Percentiles rank a stretch among this genome's conserved stretches.
phyloP scores from a whole-genome alignment of 2,888 invertebrate species.

The Pherbina coryleti region DNA sequence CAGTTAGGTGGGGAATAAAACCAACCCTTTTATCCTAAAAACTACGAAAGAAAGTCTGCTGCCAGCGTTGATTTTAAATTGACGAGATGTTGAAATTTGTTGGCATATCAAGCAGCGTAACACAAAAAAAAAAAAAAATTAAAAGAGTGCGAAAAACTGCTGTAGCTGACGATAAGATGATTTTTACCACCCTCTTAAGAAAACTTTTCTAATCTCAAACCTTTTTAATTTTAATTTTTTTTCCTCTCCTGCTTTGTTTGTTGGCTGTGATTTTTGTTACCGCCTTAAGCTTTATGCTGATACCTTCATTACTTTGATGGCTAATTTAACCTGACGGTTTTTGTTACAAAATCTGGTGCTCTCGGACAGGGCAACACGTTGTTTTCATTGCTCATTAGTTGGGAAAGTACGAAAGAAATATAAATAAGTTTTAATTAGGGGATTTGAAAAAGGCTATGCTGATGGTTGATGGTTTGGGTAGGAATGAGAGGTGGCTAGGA shows the following conservation, averaged over 20 bases:
- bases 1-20: background rate
- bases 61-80: conserved; percentile 30
- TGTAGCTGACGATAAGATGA: background rate
- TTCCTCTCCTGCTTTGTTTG: background rate
- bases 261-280: conserved; percentile 47
- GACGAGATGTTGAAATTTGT: conserved; percentile 20
- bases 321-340: conserved; percentile 64
- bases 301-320: conserved; percentile 65
- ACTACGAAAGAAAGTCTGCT: background rate
- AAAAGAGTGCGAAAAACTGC: conserved; percentile 16
- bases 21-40: conserved; percentile 22
- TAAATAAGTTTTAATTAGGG: conserved; percentile 61
- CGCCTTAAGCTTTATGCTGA: conserved; percentile 47
- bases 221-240: background rate
- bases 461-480: background rate
- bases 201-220: conserved; percentile 46
- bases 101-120: background rate
- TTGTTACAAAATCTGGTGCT: conserved; percentile 22
- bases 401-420: conserved; percentile 46
- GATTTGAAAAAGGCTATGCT: conserved; percentile 39
- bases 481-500: too few species aligned
- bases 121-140: background rate
- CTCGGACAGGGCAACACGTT: conserved; percentile 59
- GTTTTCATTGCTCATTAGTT: conserved; percentile 68
- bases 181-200: conserved; percentile 22